A percentile compares a stretch with the other conserved stretches of the same genome.
These are phyloP conservation scores for Adelognathus sp. DNA, from an alignment of 2,888 invertebrate genomes.

Conservation along the genomic window DNA sequence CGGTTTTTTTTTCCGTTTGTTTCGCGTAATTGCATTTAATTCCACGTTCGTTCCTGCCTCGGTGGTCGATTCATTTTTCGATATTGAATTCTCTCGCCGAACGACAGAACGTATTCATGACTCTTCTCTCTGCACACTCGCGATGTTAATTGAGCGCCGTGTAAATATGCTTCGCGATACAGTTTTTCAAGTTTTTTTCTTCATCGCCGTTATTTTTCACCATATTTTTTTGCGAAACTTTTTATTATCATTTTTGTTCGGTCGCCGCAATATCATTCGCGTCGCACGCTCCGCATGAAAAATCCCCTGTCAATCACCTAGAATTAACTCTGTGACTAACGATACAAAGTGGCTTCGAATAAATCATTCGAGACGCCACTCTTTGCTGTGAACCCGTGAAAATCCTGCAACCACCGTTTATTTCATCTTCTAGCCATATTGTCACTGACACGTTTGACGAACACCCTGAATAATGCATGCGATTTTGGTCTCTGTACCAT, in stretches of 20 bases:
- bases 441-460: not conserved
- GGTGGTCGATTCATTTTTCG: slow-evolving; percentile 47
- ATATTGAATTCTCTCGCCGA: slow-evolving; percentile 37
- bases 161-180: slow-evolving; percentile 55
- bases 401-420: not conserved
- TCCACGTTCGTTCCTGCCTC: slow-evolving; percentile 49
- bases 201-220: slow-evolving; percentile 11
- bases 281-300: slow-evolving; percentile 57
- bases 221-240: slow-evolving; percentile 6
- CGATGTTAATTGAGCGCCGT: slow-evolving; percentile 43
- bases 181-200: slow-evolving; percentile 11
- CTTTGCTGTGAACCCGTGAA: slow-evolving; percentile 15
- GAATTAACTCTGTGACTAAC: slow-evolving; percentile 54
- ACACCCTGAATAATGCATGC: slow-evolving; percentile 12
- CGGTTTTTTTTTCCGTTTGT: slow-evolving; percentile 7
- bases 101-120: slow-evolving; percentile 36
- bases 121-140: slow-evolving; percentile 37
- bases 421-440: not conserved
- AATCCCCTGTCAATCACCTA: slow-evolving; percentile 54
- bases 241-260: slow-evolving; percentile 10
- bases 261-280: slow-evolving; percentile 47
- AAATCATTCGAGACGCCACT: slow-evolving; percentile 37
- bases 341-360: slow-evolving; percentile 43
- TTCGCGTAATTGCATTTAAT: not conserved
- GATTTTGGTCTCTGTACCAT: slow-evolving; percentile 1